Evolutionary conservation across 2,888 invertebrate genomes (phyloP).

Genomic region (Euzetes globulus): DNA sequence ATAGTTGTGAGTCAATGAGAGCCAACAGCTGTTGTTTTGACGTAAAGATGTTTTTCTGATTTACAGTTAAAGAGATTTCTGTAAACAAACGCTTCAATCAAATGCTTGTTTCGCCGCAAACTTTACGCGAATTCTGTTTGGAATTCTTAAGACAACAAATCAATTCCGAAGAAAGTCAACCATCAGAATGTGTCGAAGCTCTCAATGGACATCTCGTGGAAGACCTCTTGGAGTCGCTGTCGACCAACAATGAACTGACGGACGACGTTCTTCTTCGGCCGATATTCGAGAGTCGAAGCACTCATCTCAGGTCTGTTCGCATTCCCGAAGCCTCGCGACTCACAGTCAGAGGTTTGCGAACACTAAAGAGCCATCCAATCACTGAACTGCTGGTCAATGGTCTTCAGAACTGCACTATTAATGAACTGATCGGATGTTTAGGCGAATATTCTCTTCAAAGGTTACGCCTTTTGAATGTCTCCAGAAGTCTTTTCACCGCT

Average conservation of each 20-base stretch:
- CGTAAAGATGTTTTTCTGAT: too few relatives aligned
- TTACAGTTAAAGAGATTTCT: too few relatives aligned
- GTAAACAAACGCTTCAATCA: background rate
- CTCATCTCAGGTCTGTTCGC: conserved; percentile 55
- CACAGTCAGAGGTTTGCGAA: conserved; percentile 55
- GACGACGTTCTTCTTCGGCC: conserved; percentile 58
- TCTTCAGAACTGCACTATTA: conserved; percentile 54
- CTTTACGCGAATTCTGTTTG: background rate
- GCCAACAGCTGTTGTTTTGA: too few relatives aligned
- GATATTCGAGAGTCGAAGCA: conserved; percentile 56
- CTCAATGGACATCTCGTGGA: conserved; percentile 50
- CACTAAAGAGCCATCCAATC: conserved; percentile 58
- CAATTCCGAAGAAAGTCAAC: background rate
- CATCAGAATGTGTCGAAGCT: background rate
- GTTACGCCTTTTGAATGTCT: conserved; percentile 56
- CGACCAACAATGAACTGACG: conserved; percentile 55
- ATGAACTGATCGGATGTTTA: conserved; percentile 59
- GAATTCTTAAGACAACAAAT: background rate
- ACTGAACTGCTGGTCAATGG: conserved; percentile 57
- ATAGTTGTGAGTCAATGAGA: too few relatives aligned
- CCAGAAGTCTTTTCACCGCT: conserved; percentile 58
- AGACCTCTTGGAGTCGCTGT: conserved; percentile 53
- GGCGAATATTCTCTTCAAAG: conserved; percentile 60
- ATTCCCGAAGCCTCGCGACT: conserved; percentile 57
- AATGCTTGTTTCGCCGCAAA: background rate